Base-by-base conservation (phyloP, 2,888 invertebrate species). In the Pandemis heparana region DNA sequence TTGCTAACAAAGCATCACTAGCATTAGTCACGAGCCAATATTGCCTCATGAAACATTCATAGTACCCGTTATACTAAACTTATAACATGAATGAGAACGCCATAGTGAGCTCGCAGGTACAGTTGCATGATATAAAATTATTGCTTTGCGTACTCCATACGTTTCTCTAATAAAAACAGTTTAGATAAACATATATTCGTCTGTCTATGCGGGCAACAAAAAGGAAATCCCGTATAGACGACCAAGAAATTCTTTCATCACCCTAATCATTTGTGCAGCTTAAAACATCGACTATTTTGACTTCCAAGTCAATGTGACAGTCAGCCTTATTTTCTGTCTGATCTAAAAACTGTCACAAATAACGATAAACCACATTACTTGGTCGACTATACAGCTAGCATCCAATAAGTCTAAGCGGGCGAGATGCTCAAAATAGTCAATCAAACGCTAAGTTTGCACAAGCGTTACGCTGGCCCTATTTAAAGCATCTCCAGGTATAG, bases 1-100 rank as follows among this genome's bases (percentile, higher is more conserved):
- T 70, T 12, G 43, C 70, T 56, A 63, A 43, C 53, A 51, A 71
- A 48, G 65, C 60, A 56, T 70, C 63, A 56, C 56, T 56, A 23
- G 56, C 23, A 23, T 56, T 9, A 61, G 39, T 39, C 61, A 61
- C 10, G 16, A 16, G 39, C 16, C 53, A 61, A 61, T 9, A 61
- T n/a, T 39, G 39, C 39, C 39, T 61, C 16, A 38, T 61, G 38
- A 48, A 65, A 70, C 56, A 38, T 12, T 39, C n/a, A 51, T 43
- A 39, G 16, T 69, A 64, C 56, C 43, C 23, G 12, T 51, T 5
- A n/a, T 16, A 5, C 23, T 5, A n/a, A 5, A 5, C 23, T 8
- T 38, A 14, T 38, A 38, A 41, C 16, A 61, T 18, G 61, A 16
- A 61, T 18, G 61, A 16, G 39, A 39, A 61, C 32, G 38, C 41